phyloP scores from a whole-genome alignment of 1,140 invertebrate genomes.

The Lepidotrigona ventralis region DNA sequence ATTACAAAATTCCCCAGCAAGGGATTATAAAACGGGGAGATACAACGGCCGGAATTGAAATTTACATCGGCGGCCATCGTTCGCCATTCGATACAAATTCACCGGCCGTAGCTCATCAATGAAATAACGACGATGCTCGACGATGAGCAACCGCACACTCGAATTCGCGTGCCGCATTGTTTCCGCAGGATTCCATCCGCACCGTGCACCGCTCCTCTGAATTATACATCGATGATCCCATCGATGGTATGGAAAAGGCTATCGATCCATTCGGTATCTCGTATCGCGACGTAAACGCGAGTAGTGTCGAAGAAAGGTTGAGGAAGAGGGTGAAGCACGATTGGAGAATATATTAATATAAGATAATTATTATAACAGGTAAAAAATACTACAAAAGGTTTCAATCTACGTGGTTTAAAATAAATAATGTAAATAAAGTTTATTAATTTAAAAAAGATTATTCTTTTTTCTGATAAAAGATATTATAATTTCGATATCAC shows the following conservation, averaged over 20 bases:
- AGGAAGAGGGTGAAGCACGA: neutral
- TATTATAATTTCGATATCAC: too few relatives aligned
- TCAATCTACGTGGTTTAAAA: too few relatives aligned
- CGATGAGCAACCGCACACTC: neutral
- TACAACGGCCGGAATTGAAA: slow-evolving; percentile 2
- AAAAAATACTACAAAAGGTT: too few relatives aligned
- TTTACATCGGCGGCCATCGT: neutral
- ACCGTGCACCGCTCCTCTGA: neutral
- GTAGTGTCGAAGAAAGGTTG: neutral
- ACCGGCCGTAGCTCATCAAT: neutral
- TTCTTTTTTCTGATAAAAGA: too few relatives aligned
- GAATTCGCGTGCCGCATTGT: neutral
- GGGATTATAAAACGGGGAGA: neutral
- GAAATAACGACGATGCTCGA: slow-evolving; percentile 1
- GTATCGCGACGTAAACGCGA: neutral
- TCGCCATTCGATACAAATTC: slow-evolving; percentile 7
- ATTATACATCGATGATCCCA: slow-evolving; percentile 26
- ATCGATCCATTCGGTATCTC: neutral
- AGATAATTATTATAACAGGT: too few relatives aligned
- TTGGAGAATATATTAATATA: neutral
- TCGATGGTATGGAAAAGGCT: neutral
- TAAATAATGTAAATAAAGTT: too few relatives aligned
- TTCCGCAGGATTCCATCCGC: neutral
- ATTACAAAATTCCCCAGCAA: neutral
- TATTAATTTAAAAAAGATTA: too few relatives aligned